Base-by-base conservation (phyloP, 2,888 invertebrate genomes). In the Limnephilus lunatus region DNA sequence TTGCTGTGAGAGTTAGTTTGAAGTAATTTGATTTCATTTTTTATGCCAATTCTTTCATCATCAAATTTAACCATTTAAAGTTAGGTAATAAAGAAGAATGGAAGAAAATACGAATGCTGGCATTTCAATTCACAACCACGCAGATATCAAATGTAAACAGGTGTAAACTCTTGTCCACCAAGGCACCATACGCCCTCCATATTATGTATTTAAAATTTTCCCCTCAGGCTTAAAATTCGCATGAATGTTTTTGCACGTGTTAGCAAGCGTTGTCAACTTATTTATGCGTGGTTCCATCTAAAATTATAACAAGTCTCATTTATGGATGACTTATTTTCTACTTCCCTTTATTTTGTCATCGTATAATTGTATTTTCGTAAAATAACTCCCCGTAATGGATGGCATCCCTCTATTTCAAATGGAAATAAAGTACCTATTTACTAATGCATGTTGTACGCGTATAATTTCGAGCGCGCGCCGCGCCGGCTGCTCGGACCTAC, bases 401-500 rank as follows among this genome's bases (percentile, higher is more conserved):
- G 68, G 68, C 68, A 1, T 25, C 7, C 68, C 68, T 68, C 25
- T 68, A 68, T 9, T 25, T 68, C 68, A 9, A 5, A 9, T 9
- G n/a, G 9, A 68, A 9, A 68, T 68, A 68, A n/a, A 68, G 25
- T 68, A 68, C 68, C 68, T 68, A 9, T 68, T 68, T 68, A 68
- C 68, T 25, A n/a, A 68, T 68, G 68, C 25, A 25, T 68, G 68
- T 68, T 25, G 68, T 7, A 48, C 14, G 11, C 11, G 44, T 12
- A 48, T 48, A 25, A n/a, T 30, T 5, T 11, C 44, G 35, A 85
- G 31, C 19, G n/a, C 86, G n/a, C 30, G 86, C 48, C 30, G 86
- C 25, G n/a, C 86, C 44, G 44, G 86, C 48, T 44, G 86, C 25
- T 68, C 68, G n/a, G 83, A n/a, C 86, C 86, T 30, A 12, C 15